These are phyloP conservation scores for Dyspetes luteomarginatus DNA, from an alignment of 2,888 invertebrate genomes.

Conservation along the genomic window DNA sequence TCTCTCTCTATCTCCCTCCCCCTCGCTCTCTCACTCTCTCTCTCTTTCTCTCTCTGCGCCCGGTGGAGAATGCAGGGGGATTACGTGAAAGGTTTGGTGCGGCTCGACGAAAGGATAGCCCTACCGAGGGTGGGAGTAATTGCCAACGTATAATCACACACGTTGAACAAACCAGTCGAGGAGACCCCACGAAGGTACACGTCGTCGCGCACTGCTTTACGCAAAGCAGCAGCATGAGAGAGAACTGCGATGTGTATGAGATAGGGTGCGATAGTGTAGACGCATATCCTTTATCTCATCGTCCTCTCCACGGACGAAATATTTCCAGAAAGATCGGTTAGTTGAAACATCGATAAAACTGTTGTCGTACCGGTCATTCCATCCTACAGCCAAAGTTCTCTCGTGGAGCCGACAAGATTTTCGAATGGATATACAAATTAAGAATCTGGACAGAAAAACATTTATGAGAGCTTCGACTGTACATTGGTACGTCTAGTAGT, in stretches of 20 bases:
- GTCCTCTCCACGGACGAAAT: constrained; percentile 62
- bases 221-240: constrained; percentile 7
- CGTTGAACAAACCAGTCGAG: constrained; percentile 76
- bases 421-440: background rate
- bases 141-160: constrained; percentile 82
- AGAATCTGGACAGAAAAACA: background rate
- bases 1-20: background rate
- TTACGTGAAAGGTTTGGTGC: constrained; percentile 45
- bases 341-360: constrained; percentile 63
- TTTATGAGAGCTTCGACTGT: constrained; percentile 2
- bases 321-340: constrained; percentile 75
- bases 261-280: constrained; percentile 69
- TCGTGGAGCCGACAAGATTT: background rate
- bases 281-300: constrained; percentile 53
- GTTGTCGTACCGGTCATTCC: constrained; percentile 11
- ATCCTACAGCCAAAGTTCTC: constrained; percentile 4
- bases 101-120: constrained; percentile 63
- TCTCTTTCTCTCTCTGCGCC: background rate
- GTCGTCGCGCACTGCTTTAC: constrained; percentile 43
- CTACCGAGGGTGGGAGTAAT: constrained; percentile 77
- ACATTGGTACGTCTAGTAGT: background rate
- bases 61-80: constrained; percentile 61
- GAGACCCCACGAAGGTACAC: constrained; percentile 52
- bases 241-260: constrained; percentile 18
- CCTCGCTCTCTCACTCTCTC: background rate